These are phyloP conservation scores for Dinomys branickii DNA, from an alignment of 2,113 vertebrate genomes.

Conservation along the genomic window DNA sequence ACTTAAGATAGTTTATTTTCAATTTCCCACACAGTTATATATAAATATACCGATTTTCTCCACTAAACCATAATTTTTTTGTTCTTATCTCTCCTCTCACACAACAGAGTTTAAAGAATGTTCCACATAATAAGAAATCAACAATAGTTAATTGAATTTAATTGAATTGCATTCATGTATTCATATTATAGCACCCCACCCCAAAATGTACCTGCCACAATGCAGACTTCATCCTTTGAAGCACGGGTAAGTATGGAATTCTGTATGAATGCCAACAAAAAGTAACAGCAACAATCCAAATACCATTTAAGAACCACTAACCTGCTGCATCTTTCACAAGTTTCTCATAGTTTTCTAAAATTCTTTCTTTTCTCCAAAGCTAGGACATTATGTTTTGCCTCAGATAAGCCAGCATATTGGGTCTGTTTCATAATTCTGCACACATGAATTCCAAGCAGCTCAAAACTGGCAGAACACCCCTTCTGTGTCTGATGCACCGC, in stretches of 20 bases:
- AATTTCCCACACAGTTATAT: not conserved
- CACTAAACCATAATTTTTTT: not conserved
- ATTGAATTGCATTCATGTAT: conserved; percentile 46
- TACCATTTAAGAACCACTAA: not conserved
- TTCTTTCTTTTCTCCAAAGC: conserved; percentile 64
- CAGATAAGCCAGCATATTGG: conserved; percentile 62
- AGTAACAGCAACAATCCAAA: conserved; percentile 55
- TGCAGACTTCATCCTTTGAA: not conserved
- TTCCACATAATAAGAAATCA: not conserved
- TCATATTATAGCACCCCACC: not conserved
- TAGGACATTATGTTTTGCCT: conserved; percentile 65
- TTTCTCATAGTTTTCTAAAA: conserved; percentile 42
- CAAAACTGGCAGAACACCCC: conserved; percentile 33
- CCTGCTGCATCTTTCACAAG: conserved; percentile 27
- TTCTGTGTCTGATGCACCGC: not conserved
- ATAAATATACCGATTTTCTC: not conserved
- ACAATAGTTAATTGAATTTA: conserved; percentile 16
- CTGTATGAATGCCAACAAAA: not conserved
- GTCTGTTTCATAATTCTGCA: conserved; percentile 63
- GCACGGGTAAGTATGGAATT: not conserved
- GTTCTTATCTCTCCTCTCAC: not conserved
- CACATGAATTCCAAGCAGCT: conserved; percentile 67
- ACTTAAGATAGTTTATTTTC: not conserved
- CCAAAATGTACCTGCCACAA: not conserved
- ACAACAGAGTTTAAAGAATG: conserved; percentile 24